Evolutionary conservation across 2,113 vertebrate genomes (phyloP).

Genomic region (Thunnus thynnus): DNA sequence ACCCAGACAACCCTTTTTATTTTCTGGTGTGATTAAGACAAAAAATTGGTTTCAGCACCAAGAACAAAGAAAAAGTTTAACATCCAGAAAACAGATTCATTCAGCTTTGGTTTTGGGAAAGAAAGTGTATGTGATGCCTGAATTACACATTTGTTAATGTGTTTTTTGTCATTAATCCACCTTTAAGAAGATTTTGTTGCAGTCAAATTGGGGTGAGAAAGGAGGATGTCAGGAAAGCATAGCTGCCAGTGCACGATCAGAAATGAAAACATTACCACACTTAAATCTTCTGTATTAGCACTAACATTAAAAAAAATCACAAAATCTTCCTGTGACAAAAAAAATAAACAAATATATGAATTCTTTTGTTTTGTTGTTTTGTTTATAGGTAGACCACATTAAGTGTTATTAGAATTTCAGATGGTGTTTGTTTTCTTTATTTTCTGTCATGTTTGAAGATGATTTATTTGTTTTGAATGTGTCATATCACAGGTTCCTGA

Average conservation of each 20-base stretch:
- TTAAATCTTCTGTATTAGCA: background rate
- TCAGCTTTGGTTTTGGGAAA: background rate
- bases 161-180: background rate
- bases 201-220: background rate
- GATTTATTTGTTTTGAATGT: background rate
- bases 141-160: background rate
- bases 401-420: background rate
- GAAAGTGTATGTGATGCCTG: background rate
- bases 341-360: background rate
- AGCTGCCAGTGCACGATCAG: background rate
- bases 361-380: background rate
- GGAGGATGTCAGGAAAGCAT: background rate
- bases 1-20: background rate
- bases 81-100: background rate
- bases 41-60: background rate
- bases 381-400: background rate
- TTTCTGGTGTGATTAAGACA: constrained; percentile 36
- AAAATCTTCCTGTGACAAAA: background rate
- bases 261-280: background rate
- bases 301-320: background rate
- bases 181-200: background rate
- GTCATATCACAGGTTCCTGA: background rate
- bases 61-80: background rate
- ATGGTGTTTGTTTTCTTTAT: background rate
- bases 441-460: background rate